Evolutionary conservation across 2,797 vertebrate genomes (phyloP).

Genomic region (Tokudaia tokunoshimensis): DNA sequence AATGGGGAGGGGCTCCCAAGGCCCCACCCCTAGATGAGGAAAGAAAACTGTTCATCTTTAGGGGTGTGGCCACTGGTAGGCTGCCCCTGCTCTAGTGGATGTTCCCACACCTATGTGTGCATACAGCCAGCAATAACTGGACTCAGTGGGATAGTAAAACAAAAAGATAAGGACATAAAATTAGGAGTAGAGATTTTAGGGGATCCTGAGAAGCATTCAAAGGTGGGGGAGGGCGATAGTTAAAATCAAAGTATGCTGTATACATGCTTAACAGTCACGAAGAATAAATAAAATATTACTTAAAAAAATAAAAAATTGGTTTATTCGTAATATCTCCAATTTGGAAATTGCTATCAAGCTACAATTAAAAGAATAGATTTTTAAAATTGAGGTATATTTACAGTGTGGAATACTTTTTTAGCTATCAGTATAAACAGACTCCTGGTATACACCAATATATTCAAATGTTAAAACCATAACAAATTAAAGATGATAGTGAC

Average conservation of each 20-base stretch:
- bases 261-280: not conserved
- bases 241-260: not conserved
- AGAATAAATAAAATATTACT: not conserved
- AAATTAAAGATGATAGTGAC: not conserved
- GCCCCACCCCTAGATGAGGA: not conserved
- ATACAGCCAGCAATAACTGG: not conserved
- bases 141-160: too few relatives aligned
- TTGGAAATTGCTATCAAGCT: not conserved
- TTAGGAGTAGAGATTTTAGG: not conserved
- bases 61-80: not conserved
- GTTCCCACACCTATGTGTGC: not conserved
- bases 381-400: not conserved
- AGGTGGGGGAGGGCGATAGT: not conserved
- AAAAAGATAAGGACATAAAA: not conserved
- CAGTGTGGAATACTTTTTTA: not conserved
- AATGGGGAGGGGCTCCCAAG: too few relatives aligned
- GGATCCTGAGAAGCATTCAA: not conserved
- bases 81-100: not conserved
- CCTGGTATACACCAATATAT: not conserved
- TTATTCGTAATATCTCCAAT: not conserved
- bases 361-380: not conserved
- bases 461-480: not conserved
- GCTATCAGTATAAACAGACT: slow-evolving; percentile 13
- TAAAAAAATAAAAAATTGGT: not conserved
- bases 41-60: not conserved